These are phyloP conservation scores for Yasuhikotakia modesta DNA, from an alignment of 2,797 vertebrate species.

Conservation along the genomic window DNA sequence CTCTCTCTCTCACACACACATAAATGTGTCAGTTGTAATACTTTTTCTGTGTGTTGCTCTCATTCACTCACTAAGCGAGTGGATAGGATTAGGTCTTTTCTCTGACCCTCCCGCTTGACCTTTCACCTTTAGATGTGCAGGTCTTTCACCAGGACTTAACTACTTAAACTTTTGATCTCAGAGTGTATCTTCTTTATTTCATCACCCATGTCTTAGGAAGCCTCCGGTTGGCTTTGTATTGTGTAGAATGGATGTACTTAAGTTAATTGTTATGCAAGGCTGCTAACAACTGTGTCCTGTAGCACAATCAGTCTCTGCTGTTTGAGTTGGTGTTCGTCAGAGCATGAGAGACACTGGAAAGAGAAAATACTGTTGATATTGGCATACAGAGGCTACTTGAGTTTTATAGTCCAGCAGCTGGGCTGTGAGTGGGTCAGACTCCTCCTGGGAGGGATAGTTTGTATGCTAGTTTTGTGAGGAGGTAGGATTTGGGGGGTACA, in stretches of 20 bases:
- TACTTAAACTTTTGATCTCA: constrained; percentile 46
- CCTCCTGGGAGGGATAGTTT: constrained; percentile 5
- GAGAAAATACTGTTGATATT: constrained; percentile 25
- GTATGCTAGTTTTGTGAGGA: constrained; percentile 25
- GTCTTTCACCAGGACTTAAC: constrained; percentile 42
- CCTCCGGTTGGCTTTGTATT: background rate
- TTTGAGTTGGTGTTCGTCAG: constrained; percentile 15
- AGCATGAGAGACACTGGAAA: background rate
- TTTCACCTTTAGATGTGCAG: constrained; percentile 7
- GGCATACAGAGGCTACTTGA: constrained; percentile 46
- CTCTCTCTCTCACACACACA: constrained; percentile 26
- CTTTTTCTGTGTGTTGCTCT: constrained; percentile 20
- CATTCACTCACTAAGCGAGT: background rate
- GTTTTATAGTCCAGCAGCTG: constrained; percentile 37
- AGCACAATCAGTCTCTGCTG: constrained; percentile 11
- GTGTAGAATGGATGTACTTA: background rate
- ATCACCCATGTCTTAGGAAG: background rate
- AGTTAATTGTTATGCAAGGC: background rate
- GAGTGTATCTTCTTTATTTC: constrained; percentile 6
- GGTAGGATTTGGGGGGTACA: constrained; percentile 26
- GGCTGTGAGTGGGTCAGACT: constrained; percentile 37
- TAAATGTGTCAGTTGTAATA: constrained; percentile 19
- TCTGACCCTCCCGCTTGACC: background rate
- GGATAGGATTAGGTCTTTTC: background rate
- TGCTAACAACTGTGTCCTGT: background rate